Percentiles rank a stretch among this genome's conserved stretches.
Conservation (phyloP, 37 sponge, comb jelly and placozoan species). For the Corticium candelabrum region DNA sequence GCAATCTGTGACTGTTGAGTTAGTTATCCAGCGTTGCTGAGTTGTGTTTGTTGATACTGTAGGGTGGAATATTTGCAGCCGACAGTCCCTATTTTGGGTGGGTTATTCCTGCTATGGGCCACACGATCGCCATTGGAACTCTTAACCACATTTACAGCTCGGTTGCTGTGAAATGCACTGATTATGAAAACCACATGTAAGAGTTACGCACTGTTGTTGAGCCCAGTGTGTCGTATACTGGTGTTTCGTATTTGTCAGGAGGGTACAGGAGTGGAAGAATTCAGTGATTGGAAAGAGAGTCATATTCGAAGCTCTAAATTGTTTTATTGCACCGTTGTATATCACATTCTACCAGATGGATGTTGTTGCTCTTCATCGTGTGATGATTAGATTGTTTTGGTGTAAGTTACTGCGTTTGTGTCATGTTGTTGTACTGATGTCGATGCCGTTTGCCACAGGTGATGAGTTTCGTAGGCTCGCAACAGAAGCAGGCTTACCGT, state of each 20-base stretch:
- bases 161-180: conserved; percentile 48
- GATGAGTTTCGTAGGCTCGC: conserved; percentile 64
- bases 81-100: conserved; percentile 64
- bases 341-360: conserved; percentile 73
- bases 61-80: conserved; percentile 64
- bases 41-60: neutral
- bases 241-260: conserved; percentile 15
- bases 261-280: conserved; percentile 43
- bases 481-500: conserved; percentile 46
- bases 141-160: conserved; percentile 46
- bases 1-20: neutral
- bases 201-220: neutral
- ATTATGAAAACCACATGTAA: conserved; percentile 63
- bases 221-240: neutral
- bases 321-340: conserved; percentile 75
- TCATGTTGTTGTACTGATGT: neutral
- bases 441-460: conserved; percentile 27
- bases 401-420: conserved; percentile 17
- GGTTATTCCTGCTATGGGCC: conserved; percentile 47
- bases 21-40: neutral
- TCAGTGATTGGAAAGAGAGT: conserved; percentile 67
- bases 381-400: conserved; percentile 60
- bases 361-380: conserved; percentile 40
- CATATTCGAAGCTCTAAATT: conserved; percentile 64
- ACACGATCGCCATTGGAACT: conserved; percentile 32